phyloP scores from a whole-genome alignment of 2,888 invertebrate species.

The Acholoe squamosa region DNA sequence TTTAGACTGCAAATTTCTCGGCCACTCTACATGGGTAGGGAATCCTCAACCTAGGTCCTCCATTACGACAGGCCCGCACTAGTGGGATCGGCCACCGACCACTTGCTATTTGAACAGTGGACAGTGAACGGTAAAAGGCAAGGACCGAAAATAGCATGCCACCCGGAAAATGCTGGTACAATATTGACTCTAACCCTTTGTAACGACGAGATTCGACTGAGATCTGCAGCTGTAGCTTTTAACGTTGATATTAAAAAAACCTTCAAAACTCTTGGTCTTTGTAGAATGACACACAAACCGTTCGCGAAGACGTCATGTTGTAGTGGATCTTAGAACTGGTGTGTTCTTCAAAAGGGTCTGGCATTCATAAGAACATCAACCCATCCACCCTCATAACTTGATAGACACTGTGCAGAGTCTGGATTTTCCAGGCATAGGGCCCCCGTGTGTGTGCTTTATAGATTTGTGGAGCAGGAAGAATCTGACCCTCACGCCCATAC shows the following conservation, averaged over 20 bases:
- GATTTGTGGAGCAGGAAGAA: background rate
- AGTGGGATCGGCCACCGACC: background rate
- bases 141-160: background rate
- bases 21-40: background rate
- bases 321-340: too few species aligned
- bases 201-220: background rate
- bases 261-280: too few species aligned
- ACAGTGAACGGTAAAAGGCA: background rate
- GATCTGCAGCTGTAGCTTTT: background rate
- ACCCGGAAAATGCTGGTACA: background rate
- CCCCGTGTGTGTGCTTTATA: too few species aligned
- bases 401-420: too few species aligned
- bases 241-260: too few species aligned
- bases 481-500: background rate
- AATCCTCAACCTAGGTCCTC: background rate
- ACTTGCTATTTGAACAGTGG: constrained; percentile 13
- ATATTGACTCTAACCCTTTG: background rate
- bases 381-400: too few species aligned
- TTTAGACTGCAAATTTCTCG: background rate
- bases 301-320: too few species aligned
- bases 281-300: too few species aligned
- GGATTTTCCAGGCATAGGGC: too few species aligned
- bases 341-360: too few species aligned
- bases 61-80: background rate
- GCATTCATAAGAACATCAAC: too few species aligned